Conservation (phyloP, 2,113 vertebrate genomes). For the Ptilorrhoa leucosticta region DNA sequence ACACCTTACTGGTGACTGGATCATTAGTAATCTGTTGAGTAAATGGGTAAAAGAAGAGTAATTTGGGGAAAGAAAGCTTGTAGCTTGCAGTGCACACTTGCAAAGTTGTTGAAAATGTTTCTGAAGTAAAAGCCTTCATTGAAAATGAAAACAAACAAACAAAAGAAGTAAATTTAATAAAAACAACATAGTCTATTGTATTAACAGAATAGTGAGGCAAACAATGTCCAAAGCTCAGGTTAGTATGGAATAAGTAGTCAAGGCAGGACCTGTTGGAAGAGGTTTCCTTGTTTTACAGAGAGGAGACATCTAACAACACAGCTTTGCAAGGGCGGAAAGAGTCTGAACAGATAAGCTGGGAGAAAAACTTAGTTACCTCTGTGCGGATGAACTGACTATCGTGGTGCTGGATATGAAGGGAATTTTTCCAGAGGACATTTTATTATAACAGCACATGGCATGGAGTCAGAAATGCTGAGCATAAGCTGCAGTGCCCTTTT, state of each 20-base stretch:
- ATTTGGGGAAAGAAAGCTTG: neutral
- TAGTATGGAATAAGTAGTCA: neutral
- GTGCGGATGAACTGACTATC: neutral
- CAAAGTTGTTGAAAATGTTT: neutral
- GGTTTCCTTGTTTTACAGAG: neutral
- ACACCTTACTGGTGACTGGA: neutral
- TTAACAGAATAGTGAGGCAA: neutral
- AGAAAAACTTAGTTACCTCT: slow-evolving; percentile 42
- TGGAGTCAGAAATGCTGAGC: slow-evolving; percentile 43
- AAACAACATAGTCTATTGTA: neutral
- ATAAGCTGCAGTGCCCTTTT: slow-evolving; percentile 46
- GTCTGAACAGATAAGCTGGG: slow-evolving; percentile 13
- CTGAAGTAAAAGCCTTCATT: neutral
- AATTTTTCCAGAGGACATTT: slow-evolving; percentile 58
- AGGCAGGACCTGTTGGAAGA: neutral
- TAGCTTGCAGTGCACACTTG: neutral
- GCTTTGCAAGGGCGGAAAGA: neutral
- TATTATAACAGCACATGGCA: slow-evolving; percentile 51
- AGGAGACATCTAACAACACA: neutral
- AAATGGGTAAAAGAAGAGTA: neutral
- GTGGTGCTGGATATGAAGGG: neutral
- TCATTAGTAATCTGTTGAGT: neutral
- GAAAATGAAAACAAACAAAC: neutral
- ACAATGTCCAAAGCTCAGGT: neutral
- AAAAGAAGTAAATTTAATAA: neutral